phyloP scores from a whole-genome alignment of 2,888 invertebrate genomes.

The Acanthosoma haemorrhoidale region DNA sequence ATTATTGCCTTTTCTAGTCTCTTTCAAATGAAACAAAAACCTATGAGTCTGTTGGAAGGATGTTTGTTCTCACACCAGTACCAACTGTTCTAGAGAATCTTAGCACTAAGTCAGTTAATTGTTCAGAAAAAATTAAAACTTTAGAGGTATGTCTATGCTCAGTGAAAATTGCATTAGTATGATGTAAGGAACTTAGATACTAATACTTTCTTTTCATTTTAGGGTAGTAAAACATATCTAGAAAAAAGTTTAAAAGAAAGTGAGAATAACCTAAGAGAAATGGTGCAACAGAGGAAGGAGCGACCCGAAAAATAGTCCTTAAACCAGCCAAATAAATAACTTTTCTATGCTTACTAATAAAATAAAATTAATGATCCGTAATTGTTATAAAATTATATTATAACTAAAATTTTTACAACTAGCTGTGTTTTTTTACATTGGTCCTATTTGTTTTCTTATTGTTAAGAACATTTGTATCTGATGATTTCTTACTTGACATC shows the following conservation, averaged over 20 bases:
- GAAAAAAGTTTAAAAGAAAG: constrained; percentile 77
- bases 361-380: too few relatives aligned
- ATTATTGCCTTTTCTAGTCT: constrained; percentile 45
- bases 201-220: constrained; percentile 41
- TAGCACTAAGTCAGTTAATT: constrained; percentile 33
- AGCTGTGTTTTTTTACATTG: too few relatives aligned
- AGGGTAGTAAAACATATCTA: constrained; percentile 71
- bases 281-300: constrained; percentile 63
- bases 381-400: too few relatives aligned
- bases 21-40: constrained; percentile 62
- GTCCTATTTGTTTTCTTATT: too few relatives aligned
- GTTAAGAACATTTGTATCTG: too few relatives aligned
- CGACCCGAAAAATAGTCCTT: constrained; percentile 4
- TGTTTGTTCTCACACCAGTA: constrained; percentile 73
- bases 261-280: constrained; percentile 77
- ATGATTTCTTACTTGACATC: too few relatives aligned
- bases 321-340: too few relatives aligned
- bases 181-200: neutral
- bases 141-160: constrained; percentile 50
- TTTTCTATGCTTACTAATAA: too few relatives aligned
- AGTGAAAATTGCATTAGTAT: neutral
- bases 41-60: constrained; percentile 77
- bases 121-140: constrained; percentile 62
- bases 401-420: too few relatives aligned
- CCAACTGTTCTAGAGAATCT: constrained; percentile 41